phyloP scores from a whole-genome alignment of 1,140 invertebrate species.

The Platyura marginata region DNA sequence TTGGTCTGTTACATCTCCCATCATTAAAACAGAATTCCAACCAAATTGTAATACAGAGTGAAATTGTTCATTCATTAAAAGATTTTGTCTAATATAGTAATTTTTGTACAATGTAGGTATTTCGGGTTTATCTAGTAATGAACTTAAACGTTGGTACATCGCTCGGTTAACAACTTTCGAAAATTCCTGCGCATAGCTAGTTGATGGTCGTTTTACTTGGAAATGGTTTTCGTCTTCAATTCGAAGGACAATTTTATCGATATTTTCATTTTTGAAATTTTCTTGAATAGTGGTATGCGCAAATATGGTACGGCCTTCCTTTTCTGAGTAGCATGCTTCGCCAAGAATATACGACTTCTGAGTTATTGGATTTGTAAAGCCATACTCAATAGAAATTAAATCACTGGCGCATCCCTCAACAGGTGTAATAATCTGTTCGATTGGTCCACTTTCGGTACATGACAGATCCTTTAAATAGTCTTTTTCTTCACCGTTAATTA shows the following conservation, averaged over 20 bases:
- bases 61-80: not conserved
- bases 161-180: not conserved
- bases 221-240: not conserved
- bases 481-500: slow-evolving; percentile 1
- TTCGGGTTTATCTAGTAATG: no score
- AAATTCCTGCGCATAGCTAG: not conserved
- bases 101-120: not conserved
- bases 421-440: slow-evolving; percentile 2
- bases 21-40: not conserved
- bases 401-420: not conserved
- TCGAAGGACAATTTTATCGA: not conserved
- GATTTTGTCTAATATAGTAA: not conserved
- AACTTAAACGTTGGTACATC: not conserved
- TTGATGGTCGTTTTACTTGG: not conserved
- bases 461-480: slow-evolving; percentile 1
- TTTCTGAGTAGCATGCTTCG: not conserved
- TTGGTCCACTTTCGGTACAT: not conserved
- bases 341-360: slow-evolving; percentile 1
- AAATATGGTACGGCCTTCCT: not conserved
- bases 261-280: not conserved
- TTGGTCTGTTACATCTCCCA: not conserved
- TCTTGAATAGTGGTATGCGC: not conserved
- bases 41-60: not conserved
- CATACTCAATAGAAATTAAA: slow-evolving; percentile 1
- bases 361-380: slow-evolving; percentile 2